Conservation (phyloP, 2,113 vertebrate species). For the Lagopus leucura region DNA sequence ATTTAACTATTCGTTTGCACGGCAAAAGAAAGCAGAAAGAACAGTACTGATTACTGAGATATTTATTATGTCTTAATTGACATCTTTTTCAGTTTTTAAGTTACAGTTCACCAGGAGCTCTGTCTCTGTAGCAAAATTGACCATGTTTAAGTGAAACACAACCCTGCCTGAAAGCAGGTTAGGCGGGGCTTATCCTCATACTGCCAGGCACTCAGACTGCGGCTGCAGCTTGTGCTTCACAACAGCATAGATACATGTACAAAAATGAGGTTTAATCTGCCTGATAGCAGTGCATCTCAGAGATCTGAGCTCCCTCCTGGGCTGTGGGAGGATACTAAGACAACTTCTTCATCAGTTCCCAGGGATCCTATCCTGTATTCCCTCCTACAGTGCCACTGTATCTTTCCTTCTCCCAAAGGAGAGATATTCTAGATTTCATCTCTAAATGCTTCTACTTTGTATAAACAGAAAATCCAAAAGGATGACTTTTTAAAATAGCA, state of each 20-base stretch:
- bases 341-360: neutral
- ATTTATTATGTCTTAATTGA: neutral
- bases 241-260: neutral
- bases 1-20: conserved; percentile 35
- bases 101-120: neutral
- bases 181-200: neutral
- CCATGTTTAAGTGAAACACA: neutral
- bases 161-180: neutral
- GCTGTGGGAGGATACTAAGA: neutral
- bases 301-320: neutral
- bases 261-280: conserved; percentile 6
- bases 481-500: neutral
- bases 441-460: neutral
- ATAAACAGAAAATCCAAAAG: neutral
- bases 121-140: neutral
- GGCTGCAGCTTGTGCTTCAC: neutral
- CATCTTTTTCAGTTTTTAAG: neutral
- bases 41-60: neutral
- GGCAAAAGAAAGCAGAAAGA: neutral
- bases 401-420: neutral
- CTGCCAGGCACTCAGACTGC: neutral
- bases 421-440: neutral
- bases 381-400: neutral
- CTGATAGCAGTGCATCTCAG: neutral
- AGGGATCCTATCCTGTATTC: neutral